A percentile compares a stretch with the other conserved stretches of the same genome.
Evolutionary conservation across 2,888 invertebrate species (phyloP).

Genomic region (Tholera decimalis): DNA sequence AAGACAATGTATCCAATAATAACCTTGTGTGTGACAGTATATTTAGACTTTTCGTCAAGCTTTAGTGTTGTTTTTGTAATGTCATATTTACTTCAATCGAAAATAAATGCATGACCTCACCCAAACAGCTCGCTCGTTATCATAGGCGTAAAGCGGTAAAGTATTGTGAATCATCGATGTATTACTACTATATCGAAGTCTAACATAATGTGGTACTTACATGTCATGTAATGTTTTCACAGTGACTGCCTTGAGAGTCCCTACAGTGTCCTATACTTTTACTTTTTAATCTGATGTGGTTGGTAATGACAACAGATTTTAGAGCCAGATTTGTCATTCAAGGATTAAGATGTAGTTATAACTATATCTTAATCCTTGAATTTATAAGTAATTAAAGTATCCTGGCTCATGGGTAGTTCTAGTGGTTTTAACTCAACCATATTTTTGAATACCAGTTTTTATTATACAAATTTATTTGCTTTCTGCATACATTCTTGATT

Average conservation of each 20-base stretch:
- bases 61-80: not conserved
- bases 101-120: slow-evolving; percentile 57
- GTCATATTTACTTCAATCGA: slow-evolving; percentile 11
- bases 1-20: not conserved
- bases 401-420: not conserved
- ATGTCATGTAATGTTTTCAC: slow-evolving; percentile 12
- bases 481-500: too few species aligned
- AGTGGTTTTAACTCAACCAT: too few species aligned
- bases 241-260: slow-evolving; percentile 19
- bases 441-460: too few species aligned
- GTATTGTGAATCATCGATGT: slow-evolving; percentile 54
- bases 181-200: slow-evolving; percentile 24
- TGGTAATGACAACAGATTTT: slow-evolving; percentile 25
- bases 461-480: too few species aligned
- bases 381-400: too few species aligned
- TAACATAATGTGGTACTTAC: slow-evolving; percentile 8
- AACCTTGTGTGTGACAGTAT: not conserved
- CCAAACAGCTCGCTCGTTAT: slow-evolving; percentile 31
- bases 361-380: too few species aligned
- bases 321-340: not conserved
- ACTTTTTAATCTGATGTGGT: slow-evolving; percentile 14
- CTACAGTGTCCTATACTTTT: slow-evolving; percentile 23
- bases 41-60: not conserved
- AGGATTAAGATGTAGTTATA: not conserved
- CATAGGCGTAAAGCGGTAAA: slow-evolving; percentile 13